Conservation (phyloP, 2,888 invertebrate species). For the Empis livida region DNA sequence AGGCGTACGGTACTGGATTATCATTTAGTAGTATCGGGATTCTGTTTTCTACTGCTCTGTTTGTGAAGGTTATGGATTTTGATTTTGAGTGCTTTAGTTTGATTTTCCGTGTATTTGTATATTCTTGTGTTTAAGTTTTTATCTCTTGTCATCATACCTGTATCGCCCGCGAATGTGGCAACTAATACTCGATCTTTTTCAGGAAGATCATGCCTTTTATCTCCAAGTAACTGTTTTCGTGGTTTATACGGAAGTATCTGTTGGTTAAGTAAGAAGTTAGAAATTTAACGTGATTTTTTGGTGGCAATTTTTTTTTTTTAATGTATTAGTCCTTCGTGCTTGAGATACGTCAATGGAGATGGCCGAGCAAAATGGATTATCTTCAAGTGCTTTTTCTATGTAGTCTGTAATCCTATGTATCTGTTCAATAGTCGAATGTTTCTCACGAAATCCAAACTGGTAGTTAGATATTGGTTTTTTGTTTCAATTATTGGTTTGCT, state of each 20-base stretch:
- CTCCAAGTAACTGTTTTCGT: background rate
- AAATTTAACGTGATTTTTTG: background rate
- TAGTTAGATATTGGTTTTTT: background rate
- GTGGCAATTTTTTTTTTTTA: background rate
- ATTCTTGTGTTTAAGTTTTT: too few species aligned
- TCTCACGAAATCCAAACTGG: too few species aligned
- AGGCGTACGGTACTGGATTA: too few species aligned
- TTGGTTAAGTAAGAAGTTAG: background rate
- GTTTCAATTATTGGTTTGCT: constrained; percentile 6
- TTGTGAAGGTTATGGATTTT: too few species aligned
- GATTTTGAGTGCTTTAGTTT: too few species aligned
- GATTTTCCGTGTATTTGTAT: too few species aligned
- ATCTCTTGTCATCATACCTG: too few species aligned
- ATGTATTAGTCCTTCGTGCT: constrained; percentile 4
- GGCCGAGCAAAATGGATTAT: constrained; percentile 4
- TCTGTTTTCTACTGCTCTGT: too few species aligned
- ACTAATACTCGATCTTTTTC: too few species aligned
- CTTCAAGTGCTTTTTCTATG: constrained; percentile 7
- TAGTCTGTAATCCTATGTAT: constrained; percentile 1
- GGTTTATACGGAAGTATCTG: background rate
- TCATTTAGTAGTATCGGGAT: too few species aligned
- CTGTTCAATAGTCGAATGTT: constrained; percentile 3
- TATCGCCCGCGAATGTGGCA: too few species aligned
- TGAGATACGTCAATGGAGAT: constrained; percentile 7
- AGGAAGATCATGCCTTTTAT: background rate